Evolutionary conservation across 1,140 invertebrate genomes (phyloP).

Genomic region (Drosophila rufa): DNA sequence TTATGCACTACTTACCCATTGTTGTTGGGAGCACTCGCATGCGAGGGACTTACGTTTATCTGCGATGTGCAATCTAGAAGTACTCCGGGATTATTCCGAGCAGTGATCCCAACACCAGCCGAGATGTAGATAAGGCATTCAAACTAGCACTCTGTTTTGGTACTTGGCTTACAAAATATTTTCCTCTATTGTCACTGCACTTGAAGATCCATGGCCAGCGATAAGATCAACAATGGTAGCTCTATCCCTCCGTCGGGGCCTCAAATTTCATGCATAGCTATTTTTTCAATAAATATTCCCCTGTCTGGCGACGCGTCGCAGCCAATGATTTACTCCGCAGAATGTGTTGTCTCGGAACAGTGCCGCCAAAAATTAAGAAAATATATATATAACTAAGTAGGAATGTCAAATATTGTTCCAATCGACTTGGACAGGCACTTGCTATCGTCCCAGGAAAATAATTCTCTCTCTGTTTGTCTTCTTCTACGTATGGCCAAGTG

Average conservation of each 20-base stretch:
- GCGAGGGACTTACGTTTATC: constrained; percentile 42
- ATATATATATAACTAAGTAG: constrained; percentile 45
- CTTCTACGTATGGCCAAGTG: constrained; percentile 11
- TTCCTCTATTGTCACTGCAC: constrained; percentile 45
- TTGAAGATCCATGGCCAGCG: constrained; percentile 30
- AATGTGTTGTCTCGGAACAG: constrained; percentile 14
- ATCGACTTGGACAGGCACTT: constrained; percentile 44
- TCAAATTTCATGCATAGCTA: constrained; percentile 57
- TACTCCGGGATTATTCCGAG: constrained; percentile 35
- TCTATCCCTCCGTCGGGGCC: constrained; percentile 4
- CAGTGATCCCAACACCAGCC: constrained; percentile 27
- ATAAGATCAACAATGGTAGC: constrained; percentile 47
- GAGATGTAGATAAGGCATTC: constrained; percentile 55
- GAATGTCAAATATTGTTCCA: constrained; percentile 52
- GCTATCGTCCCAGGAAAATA: constrained; percentile 33
- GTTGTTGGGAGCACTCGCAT: constrained; percentile 12
- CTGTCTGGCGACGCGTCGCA: constrained; percentile 21
- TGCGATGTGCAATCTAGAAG: constrained; percentile 50
- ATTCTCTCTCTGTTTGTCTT: constrained; percentile 34
- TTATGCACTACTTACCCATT: constrained; percentile 23
- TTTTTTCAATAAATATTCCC: constrained; percentile 51
- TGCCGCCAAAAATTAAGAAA: constrained; percentile 51
- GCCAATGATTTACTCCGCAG: constrained; percentile 19
- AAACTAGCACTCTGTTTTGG: constrained; percentile 53
- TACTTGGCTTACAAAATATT: constrained; percentile 55